Percentiles rank a stretch among this genome's conserved stretches.
Conservation (phyloP, 2,888 invertebrate species). For the Caenorhabditis panamensis region DNA sequence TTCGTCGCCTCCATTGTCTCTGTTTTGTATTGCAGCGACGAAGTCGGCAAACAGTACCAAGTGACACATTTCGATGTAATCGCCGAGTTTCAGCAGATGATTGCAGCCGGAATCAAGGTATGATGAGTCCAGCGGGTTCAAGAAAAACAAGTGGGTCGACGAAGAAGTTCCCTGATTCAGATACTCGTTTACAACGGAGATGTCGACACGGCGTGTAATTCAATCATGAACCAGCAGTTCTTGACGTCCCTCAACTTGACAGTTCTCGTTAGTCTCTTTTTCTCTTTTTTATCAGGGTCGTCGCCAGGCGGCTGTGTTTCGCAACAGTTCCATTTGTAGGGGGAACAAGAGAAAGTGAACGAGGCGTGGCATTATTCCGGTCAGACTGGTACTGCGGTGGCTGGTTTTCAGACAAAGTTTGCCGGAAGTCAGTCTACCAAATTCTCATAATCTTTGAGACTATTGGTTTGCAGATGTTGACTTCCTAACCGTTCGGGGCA, state of each 20-base stretch:
- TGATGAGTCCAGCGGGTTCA: not conserved
- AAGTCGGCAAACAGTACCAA: conserved; percentile 59
- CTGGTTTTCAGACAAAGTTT: conserved; percentile 63
- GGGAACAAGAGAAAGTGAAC: conserved; percentile 56
- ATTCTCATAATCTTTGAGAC: not conserved
- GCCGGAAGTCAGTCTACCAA: conserved; percentile 46
- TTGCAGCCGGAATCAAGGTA: conserved; percentile 71
- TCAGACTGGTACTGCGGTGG: conserved; percentile 57
- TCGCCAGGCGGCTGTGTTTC: not conserved
- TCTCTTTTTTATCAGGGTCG: not conserved
- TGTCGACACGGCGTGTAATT: conserved; percentile 83
- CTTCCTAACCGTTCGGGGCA: conserved; percentile 72
- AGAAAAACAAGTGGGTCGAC: not conserved
- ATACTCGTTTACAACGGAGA: conserved; percentile 83
- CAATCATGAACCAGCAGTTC: conserved; percentile 82
- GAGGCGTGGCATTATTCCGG: conserved; percentile 64
- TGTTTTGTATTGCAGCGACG: conserved; percentile 59
- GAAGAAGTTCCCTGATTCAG: conserved; percentile 35
- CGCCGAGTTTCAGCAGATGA: conserved; percentile 61
- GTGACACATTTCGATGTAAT: conserved; percentile 76
- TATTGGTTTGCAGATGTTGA: conserved; percentile 65
- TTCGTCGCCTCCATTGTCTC: conserved; percentile 32
- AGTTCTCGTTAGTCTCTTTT: conserved; percentile 52
- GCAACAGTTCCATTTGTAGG: conserved; percentile 26
- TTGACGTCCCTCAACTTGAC: conserved; percentile 63